Evolutionary conservation across 2,888 invertebrate species (phyloP).

Genomic region (Ditula angustiorana): DNA sequence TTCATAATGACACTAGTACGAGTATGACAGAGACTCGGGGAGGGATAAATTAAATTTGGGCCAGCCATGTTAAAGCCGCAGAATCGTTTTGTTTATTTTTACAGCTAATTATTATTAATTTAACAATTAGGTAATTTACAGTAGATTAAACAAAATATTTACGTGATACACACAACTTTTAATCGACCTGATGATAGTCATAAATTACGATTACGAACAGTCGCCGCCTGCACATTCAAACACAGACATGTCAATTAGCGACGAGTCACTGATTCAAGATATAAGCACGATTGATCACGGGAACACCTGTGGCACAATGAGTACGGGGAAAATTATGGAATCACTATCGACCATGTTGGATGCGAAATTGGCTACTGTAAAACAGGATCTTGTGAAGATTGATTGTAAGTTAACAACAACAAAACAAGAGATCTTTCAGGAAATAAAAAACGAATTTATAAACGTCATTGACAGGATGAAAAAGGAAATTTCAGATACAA

Average conservation of each 20-base stretch:
- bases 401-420: slow-evolving; percentile 1
- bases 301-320: neutral
- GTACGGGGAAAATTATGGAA: neutral
- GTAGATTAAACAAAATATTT: too few relatives aligned
- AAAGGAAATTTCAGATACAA: neutral
- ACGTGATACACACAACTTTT: too few relatives aligned
- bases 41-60: too few relatives aligned
- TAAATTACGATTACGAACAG: neutral
- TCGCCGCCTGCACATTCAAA: neutral
- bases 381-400: neutral
- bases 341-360: neutral
- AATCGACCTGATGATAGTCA: too few relatives aligned
- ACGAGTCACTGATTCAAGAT: neutral
- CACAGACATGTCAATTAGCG: neutral
- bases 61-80: too few relatives aligned
- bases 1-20: too few relatives aligned
- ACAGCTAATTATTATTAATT: too few relatives aligned
- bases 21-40: too few relatives aligned
- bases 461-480: neutral
- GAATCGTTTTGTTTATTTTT: too few relatives aligned
- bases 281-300: neutral
- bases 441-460: slow-evolving; percentile 10
- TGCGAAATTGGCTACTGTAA: neutral
- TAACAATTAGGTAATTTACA: too few relatives aligned
- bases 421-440: slow-evolving; percentile 1